Percentiles rank a stretch among this genome's conserved stretches.
phyloP scores from a whole-genome alignment of 2,797 vertebrate species.

The Pantherophis vulpinus region DNA sequence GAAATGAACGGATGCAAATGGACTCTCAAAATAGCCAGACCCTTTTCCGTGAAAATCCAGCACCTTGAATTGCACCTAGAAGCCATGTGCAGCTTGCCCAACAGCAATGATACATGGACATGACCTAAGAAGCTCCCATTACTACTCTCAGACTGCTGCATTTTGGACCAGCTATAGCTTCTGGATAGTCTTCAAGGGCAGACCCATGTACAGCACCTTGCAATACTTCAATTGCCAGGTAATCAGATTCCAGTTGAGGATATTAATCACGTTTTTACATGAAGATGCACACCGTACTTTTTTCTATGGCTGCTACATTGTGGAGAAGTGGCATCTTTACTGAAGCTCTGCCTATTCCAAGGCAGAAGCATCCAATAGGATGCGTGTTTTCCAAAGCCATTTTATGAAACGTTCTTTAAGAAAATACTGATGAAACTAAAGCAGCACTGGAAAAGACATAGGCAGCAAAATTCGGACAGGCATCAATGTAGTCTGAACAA shows the following conservation, averaged over 20 bases:
- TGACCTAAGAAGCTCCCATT: background rate
- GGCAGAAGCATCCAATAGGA: background rate
- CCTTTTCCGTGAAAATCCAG: background rate
- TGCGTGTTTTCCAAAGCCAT: background rate
- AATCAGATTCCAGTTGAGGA: background rate
- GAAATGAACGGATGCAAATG: background rate
- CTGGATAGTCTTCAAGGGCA: background rate
- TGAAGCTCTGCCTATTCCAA: background rate
- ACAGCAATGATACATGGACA: background rate
- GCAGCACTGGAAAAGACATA: background rate
- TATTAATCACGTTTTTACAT: background rate
- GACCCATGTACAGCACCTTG: background rate
- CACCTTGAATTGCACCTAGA: background rate
- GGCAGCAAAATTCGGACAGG: background rate
- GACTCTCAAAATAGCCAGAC: background rate
- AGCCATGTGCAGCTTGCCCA: background rate
- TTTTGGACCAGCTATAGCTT: background rate
- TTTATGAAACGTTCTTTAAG: background rate
- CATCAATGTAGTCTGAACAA: background rate
- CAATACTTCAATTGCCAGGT: background rate
- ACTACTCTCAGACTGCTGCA: background rate
- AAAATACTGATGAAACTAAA: background rate
- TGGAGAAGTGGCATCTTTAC: background rate
- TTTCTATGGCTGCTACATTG: background rate
- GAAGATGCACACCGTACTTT: no score